phyloP scores from a whole-genome alignment of 2,888 invertebrate genomes.

The Zygaena filipendulae region DNA sequence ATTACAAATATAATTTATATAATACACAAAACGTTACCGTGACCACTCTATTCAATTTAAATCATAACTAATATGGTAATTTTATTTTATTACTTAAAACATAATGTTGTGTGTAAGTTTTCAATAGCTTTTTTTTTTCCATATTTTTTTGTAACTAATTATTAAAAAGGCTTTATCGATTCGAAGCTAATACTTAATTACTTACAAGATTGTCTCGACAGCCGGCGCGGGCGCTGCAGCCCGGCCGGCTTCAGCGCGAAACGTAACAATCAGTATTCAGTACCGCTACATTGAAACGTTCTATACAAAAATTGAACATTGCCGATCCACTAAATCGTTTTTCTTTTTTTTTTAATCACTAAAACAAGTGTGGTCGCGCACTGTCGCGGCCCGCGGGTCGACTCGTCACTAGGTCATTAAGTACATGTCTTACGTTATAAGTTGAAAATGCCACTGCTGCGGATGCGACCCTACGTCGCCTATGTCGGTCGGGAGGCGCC shows the following conservation, averaged over 20 bases:
- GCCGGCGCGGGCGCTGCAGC: too few species aligned
- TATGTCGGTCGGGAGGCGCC: slow-evolving; percentile 29
- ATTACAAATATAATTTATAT: slow-evolving; percentile 23
- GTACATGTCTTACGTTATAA: slow-evolving; percentile 62
- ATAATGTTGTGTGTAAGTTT: too few species aligned
- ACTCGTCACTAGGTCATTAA: slow-evolving; percentile 52
- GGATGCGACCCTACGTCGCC: slow-evolving; percentile 61
- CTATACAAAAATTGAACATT: slow-evolving; percentile 68
- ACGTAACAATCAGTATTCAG: slow-evolving; percentile 63
- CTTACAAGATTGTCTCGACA: slow-evolving; percentile 67
- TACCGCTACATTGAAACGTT: slow-evolving; percentile 64
- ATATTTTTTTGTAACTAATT: slow-evolving; percentile 54
- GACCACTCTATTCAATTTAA: slow-evolving; percentile 56
- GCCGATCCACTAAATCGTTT: slow-evolving; percentile 61
- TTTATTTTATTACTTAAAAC: too few species aligned
- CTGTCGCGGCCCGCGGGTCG: slow-evolving; percentile 34
- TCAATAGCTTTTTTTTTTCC: slow-evolving; percentile 55
- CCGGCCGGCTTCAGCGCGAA: too few species aligned
- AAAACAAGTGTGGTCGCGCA: slow-evolving; percentile 55
- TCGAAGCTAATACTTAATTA: slow-evolving; percentile 69
- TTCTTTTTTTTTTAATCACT: slow-evolving; percentile 28
- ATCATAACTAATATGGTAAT: slow-evolving; percentile 56
- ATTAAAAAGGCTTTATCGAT: slow-evolving; percentile 67
- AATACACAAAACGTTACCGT: slow-evolving; percentile 59
- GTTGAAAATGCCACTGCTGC: slow-evolving; percentile 65